A percentile compares a stretch with the other conserved stretches of the same genome.
These are phyloP conservation scores for Callopanchax toddi DNA, from an alignment of 2,113 vertebrate species.

Conservation along the genomic window DNA sequence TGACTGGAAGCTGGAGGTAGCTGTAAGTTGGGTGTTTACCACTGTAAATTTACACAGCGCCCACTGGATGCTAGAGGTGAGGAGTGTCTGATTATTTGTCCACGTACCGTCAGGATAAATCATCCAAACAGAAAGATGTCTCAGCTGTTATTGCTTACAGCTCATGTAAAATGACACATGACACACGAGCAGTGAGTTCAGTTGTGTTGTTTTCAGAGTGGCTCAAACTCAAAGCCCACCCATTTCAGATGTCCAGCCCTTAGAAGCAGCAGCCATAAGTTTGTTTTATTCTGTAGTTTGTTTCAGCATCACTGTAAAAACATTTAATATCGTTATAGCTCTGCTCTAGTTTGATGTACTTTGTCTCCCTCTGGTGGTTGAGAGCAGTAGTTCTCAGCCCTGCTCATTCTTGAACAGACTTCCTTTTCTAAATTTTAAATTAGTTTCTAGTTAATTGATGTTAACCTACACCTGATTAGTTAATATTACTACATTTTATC, in stretches of 20 bases:
- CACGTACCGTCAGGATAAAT: neutral
- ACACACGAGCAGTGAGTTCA: too few relatives aligned
- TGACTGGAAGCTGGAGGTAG: conserved; percentile 27
- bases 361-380: conserved; percentile 70
- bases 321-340: neutral
- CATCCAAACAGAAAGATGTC: neutral
- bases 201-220: too few relatives aligned
- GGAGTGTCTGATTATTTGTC: conserved; percentile 12
- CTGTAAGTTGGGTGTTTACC: conserved; percentile 17
- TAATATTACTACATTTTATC: too few relatives aligned
- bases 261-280: neutral
- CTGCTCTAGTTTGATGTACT: conserved; percentile 43
- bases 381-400: neutral
- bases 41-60: conserved; percentile 6
- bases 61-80: conserved; percentile 1
- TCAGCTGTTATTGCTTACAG: neutral
- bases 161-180: too few relatives aligned
- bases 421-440: neutral
- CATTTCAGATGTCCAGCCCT: neutral
- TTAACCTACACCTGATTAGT: too few relatives aligned
- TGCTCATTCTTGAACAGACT: neutral
- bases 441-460: too few relatives aligned
- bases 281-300: neutral
- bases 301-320: neutral
- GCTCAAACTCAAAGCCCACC: neutral